phyloP scores from a whole-genome alignment of 2,113 vertebrate genomes.

The Cygnus atratus region DNA sequence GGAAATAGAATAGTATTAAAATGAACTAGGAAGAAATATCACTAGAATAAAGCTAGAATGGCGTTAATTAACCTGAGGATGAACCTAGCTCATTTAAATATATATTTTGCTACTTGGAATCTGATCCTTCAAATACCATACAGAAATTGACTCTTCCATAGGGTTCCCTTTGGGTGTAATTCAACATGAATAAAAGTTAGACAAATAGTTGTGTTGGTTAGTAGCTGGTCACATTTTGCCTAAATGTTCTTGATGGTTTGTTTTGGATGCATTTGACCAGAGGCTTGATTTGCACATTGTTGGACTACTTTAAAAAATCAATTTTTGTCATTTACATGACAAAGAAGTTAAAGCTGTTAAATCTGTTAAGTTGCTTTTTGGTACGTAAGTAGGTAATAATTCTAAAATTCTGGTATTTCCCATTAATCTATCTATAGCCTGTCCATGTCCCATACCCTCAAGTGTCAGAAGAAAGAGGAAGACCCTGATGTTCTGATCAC shows the following conservation, averaged over 20 bases:
- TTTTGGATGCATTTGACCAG: not conserved
- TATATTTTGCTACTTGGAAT: conserved; percentile 1
- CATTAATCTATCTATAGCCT: not conserved
- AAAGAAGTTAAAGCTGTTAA: not conserved
- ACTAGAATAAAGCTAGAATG: conserved; percentile 16
- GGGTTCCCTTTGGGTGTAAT: not conserved
- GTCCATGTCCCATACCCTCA: not conserved
- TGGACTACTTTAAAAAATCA: not conserved
- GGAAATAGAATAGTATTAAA: not conserved
- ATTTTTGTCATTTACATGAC: not conserved
- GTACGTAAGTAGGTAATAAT: not conserved
- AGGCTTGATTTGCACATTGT: not conserved
- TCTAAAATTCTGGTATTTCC: not conserved
- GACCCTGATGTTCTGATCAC: not conserved
- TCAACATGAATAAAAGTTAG: not conserved
- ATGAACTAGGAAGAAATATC: conserved; percentile 2
- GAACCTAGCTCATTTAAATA: conserved; percentile 27
- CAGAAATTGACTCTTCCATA: not conserved
- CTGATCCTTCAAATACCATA: not conserved
- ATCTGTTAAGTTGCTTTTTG: not conserved
- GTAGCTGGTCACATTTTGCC: not conserved
- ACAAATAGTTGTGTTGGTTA: not conserved
- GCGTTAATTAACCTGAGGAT: conserved; percentile 51
- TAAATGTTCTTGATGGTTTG: not conserved
- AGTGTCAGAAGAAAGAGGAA: not conserved